A percentile compares a stretch with the other conserved stretches of the same genome.
phyloP scores from a whole-genome alignment of 2,888 invertebrate genomes.

The Synanthedon myopaeformis region DNA sequence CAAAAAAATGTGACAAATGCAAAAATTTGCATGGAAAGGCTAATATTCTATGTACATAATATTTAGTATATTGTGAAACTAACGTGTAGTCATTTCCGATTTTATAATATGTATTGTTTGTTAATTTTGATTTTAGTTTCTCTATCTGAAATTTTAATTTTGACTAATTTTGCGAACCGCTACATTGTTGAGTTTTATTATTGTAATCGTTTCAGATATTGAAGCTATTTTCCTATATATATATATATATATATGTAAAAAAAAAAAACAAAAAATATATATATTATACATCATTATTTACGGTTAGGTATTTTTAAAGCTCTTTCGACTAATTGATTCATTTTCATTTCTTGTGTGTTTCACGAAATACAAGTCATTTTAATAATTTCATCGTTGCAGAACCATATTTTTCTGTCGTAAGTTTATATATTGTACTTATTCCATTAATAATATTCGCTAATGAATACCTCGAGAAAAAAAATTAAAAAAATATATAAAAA shows the following conservation, averaged over 20 bases:
- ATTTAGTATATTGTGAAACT: slow-evolving; percentile 46
- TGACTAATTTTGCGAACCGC: slow-evolving; percentile 6
- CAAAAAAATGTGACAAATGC: slow-evolving; percentile 46
- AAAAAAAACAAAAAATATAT: no score
- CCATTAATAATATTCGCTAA: slow-evolving; percentile 65
- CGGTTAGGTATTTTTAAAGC: slow-evolving; percentile 49
- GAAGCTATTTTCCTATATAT: slow-evolving; percentile 13
- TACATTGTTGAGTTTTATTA: slow-evolving; percentile 9
- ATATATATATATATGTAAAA: slow-evolving; percentile 15
- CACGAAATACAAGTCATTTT: slow-evolving; percentile 28
- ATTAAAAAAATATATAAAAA: slow-evolving; percentile 33
- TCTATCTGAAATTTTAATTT: slow-evolving; percentile 28
- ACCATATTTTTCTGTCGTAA: slow-evolving; percentile 48
- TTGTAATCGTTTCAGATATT: slow-evolving; percentile 22
- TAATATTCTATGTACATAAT: slow-evolving; percentile 53
- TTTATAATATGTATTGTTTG: slow-evolving; percentile 28
- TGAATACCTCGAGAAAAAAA: slow-evolving; percentile 49
- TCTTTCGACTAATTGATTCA: slow-evolving; percentile 40
- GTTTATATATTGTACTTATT: slow-evolving; percentile 65
- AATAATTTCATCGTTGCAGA: slow-evolving; percentile 12
- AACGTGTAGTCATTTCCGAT: slow-evolving; percentile 51
- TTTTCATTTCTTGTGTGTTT: slow-evolving; percentile 37
- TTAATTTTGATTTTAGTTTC: slow-evolving; percentile 26
- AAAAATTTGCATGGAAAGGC: slow-evolving; percentile 46
- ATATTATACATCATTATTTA: slow-evolving; percentile 28